Evolutionary conservation across 1,140 invertebrate genomes (phyloP).

Genomic region (Nasonia longicornis): DNA sequence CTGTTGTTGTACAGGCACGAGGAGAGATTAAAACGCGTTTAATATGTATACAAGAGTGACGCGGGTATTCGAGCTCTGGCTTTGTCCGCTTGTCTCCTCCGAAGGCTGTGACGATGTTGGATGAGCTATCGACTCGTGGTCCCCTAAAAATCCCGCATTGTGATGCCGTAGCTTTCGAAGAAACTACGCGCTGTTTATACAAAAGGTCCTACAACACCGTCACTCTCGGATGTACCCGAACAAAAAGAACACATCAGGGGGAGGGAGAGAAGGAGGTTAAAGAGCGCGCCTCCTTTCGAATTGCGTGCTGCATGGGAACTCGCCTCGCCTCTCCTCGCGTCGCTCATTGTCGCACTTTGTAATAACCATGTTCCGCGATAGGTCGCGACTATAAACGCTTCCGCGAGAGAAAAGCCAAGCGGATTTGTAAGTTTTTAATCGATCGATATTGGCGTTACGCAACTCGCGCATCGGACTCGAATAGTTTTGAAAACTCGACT

Average conservation of each 20-base stretch:
- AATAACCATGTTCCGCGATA: slow-evolving; percentile 30
- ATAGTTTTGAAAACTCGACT: neutral
- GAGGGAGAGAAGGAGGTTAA: slow-evolving; percentile 20
- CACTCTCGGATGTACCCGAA: neutral
- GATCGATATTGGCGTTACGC: no score
- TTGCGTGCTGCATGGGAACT: slow-evolving; percentile 18
- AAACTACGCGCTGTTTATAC: no score
- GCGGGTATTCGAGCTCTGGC: neutral
- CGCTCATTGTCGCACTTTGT: slow-evolving; percentile 28
- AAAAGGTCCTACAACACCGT: no score
- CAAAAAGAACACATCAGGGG: neutral
- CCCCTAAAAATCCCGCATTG: no score
- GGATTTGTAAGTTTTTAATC: no score
- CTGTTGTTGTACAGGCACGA: neutral
- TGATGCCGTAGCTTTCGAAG: no score
- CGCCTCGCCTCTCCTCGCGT: neutral
- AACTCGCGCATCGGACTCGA: neutral
- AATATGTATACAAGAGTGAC: no score
- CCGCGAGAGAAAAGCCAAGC: no score
- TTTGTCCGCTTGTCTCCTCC: slow-evolving; percentile 7
- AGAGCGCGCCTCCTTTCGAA: slow-evolving; percentile 23
- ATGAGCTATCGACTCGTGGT: neutral
- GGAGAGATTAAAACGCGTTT: no score
- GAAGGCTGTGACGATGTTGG: neutral
- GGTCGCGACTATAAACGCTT: neutral